Base-by-base conservation (phyloP, 2,888 invertebrate genomes). In the Celastrina argiolus region DNA sequence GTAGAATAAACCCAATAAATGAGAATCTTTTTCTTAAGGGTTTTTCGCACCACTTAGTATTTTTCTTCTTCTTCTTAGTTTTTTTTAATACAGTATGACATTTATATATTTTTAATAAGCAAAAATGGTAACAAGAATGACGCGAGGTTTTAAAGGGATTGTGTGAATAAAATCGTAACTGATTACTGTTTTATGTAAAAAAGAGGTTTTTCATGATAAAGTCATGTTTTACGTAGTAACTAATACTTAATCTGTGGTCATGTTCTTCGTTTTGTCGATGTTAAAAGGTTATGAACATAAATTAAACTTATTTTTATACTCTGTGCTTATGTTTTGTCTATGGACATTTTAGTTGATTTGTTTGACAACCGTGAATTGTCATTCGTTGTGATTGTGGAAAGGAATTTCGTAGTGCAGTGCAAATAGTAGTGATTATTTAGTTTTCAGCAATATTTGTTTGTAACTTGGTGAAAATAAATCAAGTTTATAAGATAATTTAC, bases 321-420 rank as follows among this genome's bases (percentile, higher is more conserved):
- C 16, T 45, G 45, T 45, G 18, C 18, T n/a, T 18, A 2, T 51
- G 12, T 22, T 36, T 36, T 51, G 22, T 51, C 22, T 18, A 45
- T 45, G 45, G 10, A 18, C 45, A 36, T 36, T 36, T n/a, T n/a
- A n/a, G 7, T 42, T 8, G 16, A 18, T 45, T 45, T 51, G 51
- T 51, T 51, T 51, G 51, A 51, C 51, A 51, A 51, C 51, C 22
- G 51, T 12, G 51, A 51, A 22, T 12, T 51, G 51, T 51, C 51
- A 51, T 22, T 51, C 45, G 8, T 42, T 51, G 51, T 51, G 51
- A 51, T 51, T 51, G 51, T 51, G 22, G 51, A 51, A 51, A 51
- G 51, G 22, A 51, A 26, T 51, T 26, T 51, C 14, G 1, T 51
- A 45, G 8, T 16, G 8, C 45, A 45, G 22, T 51, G 12, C 14